These are phyloP conservation scores for Lemur catta DNA, from an alignment of 2,797 vertebrate genomes.

Conservation along the genomic window DNA sequence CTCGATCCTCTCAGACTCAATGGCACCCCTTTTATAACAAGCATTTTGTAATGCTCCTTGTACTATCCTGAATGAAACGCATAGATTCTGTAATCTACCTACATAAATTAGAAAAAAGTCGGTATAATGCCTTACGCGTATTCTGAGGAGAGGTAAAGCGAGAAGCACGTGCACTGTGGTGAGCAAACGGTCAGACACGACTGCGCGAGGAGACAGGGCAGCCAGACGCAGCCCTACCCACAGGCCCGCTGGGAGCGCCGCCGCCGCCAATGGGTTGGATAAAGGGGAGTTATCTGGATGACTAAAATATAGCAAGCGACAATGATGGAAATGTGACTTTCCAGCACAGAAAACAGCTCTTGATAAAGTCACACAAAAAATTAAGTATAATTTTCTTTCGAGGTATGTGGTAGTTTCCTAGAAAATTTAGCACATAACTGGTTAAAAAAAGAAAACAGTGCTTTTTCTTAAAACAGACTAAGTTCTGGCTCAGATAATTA, in stretches of 20 bases:
- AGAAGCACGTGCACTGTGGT: fast-evolving
- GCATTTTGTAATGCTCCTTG: background rate
- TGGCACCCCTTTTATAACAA: background rate
- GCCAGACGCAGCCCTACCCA: background rate
- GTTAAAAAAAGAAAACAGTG: background rate
- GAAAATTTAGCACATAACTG: background rate
- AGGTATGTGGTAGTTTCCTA: background rate
- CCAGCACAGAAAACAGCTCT: background rate
- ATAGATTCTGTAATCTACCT: background rate
- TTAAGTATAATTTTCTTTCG: background rate
- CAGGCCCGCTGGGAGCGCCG: background rate
- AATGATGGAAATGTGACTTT: background rate
- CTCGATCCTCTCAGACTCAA: background rate
- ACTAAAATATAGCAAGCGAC: background rate
- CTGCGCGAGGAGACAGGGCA: background rate
- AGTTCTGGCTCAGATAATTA: background rate
- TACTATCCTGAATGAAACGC: background rate
- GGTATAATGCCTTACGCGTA: background rate
- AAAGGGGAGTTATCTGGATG: background rate
- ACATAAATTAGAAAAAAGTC: background rate
- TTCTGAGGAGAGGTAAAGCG: background rate
- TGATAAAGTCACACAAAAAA: background rate
- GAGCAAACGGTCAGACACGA: background rate
- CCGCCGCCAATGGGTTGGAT: fast-evolving
- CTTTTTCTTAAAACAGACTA: background rate